phyloP scores from a whole-genome alignment of 2,113 vertebrate species.

The Lagopus muta region DNA sequence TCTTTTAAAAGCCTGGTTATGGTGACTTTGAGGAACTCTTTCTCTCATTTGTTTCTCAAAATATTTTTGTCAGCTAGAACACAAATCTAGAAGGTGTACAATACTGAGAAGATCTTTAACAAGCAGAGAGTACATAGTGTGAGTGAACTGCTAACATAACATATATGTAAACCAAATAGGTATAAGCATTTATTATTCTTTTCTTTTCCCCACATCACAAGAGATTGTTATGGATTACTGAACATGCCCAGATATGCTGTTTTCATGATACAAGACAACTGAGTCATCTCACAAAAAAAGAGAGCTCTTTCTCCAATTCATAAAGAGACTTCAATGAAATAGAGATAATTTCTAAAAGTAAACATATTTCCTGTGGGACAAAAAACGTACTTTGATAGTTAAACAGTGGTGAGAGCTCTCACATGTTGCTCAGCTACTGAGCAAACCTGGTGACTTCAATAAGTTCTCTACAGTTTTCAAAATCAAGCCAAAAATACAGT shows the following conservation, averaged over 20 bases:
- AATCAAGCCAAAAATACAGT: background rate
- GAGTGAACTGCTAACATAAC: background rate
- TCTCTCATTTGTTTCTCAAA: background rate
- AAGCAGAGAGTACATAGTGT: fast-evolving
- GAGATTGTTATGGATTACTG: background rate
- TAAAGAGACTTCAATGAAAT: background rate
- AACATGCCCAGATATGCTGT: background rate
- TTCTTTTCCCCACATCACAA: background rate
- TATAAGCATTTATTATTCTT: background rate
- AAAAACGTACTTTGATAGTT: background rate
- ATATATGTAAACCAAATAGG: background rate
- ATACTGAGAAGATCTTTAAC: background rate
- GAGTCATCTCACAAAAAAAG: background rate
- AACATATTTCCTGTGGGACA: background rate
- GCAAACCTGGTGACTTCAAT: background rate
- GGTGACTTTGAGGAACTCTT: background rate
- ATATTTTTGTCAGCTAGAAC: background rate
- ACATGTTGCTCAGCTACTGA: background rate
- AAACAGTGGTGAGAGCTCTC: background rate
- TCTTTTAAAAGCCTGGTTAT: background rate
- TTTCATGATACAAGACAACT: background rate
- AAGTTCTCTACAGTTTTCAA: background rate
- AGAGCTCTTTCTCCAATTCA: background rate
- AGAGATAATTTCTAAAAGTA: background rate
- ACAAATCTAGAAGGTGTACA: fast-evolving